These are phyloP conservation scores for Mellilla xanthometata DNA, from an alignment of 2,888 invertebrate genomes.

Conservation along the genomic window DNA sequence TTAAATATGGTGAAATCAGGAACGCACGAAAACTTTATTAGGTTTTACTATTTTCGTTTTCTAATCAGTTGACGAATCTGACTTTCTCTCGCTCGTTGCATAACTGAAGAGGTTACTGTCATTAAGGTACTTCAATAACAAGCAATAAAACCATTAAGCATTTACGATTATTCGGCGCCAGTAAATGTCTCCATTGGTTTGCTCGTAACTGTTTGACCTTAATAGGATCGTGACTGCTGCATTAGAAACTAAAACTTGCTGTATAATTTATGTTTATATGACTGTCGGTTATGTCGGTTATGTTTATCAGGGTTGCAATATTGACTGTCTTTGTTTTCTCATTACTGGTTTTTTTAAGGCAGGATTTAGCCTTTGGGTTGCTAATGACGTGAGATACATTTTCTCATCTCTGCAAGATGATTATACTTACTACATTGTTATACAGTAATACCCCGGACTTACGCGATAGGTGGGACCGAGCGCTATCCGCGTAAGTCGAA, in stretches of 20 bases:
- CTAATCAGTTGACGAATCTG: not conserved
- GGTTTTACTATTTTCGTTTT: not conserved
- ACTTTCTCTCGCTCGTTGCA: constrained; percentile 10
- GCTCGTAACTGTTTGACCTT: constrained; percentile 28
- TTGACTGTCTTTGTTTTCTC: not conserved
- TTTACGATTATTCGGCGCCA: constrained; percentile 19
- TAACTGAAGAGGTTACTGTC: constrained; percentile 6
- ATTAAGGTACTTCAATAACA: constrained; percentile 13
- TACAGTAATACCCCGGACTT: no score
- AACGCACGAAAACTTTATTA: no score
- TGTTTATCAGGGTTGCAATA: constrained; percentile 4
- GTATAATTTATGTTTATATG: constrained; percentile 9
- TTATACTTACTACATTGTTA: no score
- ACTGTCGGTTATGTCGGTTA: not conserved
- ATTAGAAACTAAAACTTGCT: constrained; percentile 22
- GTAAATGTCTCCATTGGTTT: constrained; percentile 26
- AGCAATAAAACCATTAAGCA: constrained; percentile 16
- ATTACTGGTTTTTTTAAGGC: not conserved
- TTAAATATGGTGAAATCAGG: no score
- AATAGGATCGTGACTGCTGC: constrained; percentile 31
- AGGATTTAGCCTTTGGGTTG: no score
- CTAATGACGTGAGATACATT: no score
- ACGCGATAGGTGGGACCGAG: no score
- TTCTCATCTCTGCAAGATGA: no score
- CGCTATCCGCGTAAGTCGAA: no score